Evolutionary conservation across 2,113 vertebrate genomes (phyloP).

Genomic region (Macaca mulatta): DNA sequence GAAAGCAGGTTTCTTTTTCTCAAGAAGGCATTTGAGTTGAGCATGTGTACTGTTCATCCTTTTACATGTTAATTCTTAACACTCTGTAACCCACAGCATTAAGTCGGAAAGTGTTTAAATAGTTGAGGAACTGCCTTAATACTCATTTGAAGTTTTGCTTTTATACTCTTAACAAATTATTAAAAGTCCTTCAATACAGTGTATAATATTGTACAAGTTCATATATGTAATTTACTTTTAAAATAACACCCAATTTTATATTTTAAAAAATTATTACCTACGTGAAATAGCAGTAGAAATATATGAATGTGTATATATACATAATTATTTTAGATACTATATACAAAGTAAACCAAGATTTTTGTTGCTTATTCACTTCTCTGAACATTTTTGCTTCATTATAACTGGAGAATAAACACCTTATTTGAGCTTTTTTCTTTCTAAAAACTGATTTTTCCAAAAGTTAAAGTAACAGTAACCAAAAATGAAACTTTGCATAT

Average conservation of each 20-base stretch:
- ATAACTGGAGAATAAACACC: not conserved
- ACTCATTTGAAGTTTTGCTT: not conserved
- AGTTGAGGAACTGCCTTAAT: not conserved
- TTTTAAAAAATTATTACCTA: slow-evolving; percentile 2
- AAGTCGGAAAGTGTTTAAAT: slow-evolving; percentile 14
- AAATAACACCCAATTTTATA: slow-evolving; percentile 8
- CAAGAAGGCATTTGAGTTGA: not conserved
- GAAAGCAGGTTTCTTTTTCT: not conserved
- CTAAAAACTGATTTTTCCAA: slow-evolving; percentile 10
- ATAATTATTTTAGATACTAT: not conserved
- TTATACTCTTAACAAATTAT: slow-evolving; percentile 21
- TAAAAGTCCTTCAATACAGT: not conserved
- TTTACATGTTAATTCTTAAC: not conserved
- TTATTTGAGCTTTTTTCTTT: slow-evolving; percentile 35
- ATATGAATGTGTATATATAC: not conserved
- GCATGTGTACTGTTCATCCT: not conserved
- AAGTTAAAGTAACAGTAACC: not conserved
- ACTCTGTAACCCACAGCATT: not conserved
- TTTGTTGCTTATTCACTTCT: slow-evolving; percentile 45
- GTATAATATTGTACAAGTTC: not conserved
- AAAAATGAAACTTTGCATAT: slow-evolving; percentile 37
- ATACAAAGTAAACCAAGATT: not conserved
- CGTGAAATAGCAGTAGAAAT: not conserved
- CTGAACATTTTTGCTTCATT: slow-evolving; percentile 46
- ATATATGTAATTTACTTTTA: not conserved